A percentile compares a stretch with the other conserved stretches of the same genome.
phyloP scores from a whole-genome alignment of 35 echinoderm and acorn worm species.

The Lytechinus variegatus region DNA sequence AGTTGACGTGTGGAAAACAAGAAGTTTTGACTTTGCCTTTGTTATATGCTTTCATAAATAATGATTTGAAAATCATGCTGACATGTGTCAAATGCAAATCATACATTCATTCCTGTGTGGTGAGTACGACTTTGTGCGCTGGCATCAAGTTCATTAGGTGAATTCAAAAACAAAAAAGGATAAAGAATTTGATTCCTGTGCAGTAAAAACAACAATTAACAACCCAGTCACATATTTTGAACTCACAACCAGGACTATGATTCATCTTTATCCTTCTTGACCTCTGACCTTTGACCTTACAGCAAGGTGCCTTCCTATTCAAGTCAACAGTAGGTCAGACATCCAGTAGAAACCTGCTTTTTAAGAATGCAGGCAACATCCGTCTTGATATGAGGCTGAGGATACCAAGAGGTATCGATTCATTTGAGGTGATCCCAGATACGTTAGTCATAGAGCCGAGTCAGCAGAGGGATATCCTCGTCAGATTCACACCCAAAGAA shows the following conservation, averaged over 20 bases:
- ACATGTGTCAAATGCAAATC: background rate
- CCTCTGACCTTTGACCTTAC: background rate
- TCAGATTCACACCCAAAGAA: conserved; percentile 79
- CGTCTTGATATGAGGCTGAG: conserved; percentile 60
- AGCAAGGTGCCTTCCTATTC: conserved; percentile 22
- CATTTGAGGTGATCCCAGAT: conserved; percentile 73
- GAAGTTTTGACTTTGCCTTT: background rate
- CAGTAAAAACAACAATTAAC: no score
- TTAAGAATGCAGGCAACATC: conserved; percentile 88
- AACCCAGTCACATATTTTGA: no score
- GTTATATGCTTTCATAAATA: background rate
- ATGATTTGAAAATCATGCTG: background rate
- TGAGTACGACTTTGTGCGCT: no score
- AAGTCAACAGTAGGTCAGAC: conserved; percentile 58
- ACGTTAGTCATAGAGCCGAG: conserved; percentile 60
- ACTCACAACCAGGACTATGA: no score
- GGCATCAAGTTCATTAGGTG: no score
- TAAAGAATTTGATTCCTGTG: no score
- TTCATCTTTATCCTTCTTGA: no score
- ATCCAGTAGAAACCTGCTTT: conserved; percentile 62
- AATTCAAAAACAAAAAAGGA: no score
- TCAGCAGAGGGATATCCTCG: conserved; percentile 73
- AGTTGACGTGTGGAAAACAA: background rate
- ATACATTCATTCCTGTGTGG: background rate
- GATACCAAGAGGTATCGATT: conserved; percentile 60